Conservation (phyloP, 2,888 invertebrate species). For the Polylopha cassiicola region DNA sequence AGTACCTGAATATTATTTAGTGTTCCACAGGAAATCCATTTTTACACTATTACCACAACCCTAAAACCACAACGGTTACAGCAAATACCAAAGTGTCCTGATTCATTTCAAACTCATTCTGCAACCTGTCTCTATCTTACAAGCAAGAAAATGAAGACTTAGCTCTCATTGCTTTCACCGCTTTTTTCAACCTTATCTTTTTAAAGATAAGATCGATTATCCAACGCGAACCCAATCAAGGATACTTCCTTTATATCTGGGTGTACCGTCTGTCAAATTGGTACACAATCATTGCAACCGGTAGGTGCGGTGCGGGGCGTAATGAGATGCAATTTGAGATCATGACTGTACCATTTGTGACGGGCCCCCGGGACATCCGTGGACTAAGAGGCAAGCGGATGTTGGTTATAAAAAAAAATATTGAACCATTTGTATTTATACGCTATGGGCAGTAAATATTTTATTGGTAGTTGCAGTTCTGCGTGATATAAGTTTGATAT, state of each 20-base stretch:
- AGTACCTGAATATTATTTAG: no score
- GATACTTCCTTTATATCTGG: slow-evolving; percentile 32
- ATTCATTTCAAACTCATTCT: slow-evolving; percentile 11
- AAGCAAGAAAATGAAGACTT: no score
- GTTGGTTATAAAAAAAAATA: neutral
- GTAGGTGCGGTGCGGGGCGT: slow-evolving; percentile 47
- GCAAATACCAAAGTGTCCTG: slow-evolving; percentile 8
- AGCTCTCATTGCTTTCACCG: no score
- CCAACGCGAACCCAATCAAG: slow-evolving; percentile 29
- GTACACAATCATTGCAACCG: slow-evolving; percentile 58
- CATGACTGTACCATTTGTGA: slow-evolving; percentile 63
- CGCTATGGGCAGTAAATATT: neutral
- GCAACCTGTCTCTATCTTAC: slow-evolving; percentile 16
- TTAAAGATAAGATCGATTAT: no score
- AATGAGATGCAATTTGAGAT: slow-evolving; percentile 67
- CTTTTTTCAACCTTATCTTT: no score
- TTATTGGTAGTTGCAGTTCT: no score
- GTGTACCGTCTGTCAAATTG: slow-evolving; percentile 47
- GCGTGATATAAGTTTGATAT: no score
- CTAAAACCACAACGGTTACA: slow-evolving; percentile 3
- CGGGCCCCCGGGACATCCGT: slow-evolving; percentile 48
- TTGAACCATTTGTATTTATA: neutral
- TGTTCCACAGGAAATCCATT: no score
- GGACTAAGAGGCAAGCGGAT: slow-evolving; percentile 28
- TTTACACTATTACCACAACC: no score